phyloP scores from a whole-genome alignment of 2,113 vertebrate genomes.

The Ginglymostoma cirratum region DNA sequence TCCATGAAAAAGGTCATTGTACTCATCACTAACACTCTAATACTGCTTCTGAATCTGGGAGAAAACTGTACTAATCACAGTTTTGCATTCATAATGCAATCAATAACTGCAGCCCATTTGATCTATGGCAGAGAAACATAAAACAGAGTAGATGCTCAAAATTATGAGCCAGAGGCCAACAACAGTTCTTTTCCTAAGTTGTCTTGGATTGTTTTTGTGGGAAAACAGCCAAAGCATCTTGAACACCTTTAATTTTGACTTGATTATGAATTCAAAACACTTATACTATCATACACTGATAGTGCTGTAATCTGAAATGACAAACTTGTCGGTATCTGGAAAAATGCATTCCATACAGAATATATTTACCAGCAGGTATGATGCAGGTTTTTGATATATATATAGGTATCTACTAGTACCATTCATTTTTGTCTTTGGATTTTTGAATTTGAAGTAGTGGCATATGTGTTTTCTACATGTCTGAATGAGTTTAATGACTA shows the following conservation, averaged over 20 bases:
- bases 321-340: neutral
- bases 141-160: neutral
- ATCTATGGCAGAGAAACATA: neutral
- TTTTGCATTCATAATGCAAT: neutral
- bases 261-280: neutral
- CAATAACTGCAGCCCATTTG: neutral
- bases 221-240: neutral
- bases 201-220: neutral
- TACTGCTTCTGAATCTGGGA: neutral
- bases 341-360: neutral
- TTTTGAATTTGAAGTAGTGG: no score
- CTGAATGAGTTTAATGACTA: no score
- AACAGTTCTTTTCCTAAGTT: neutral
- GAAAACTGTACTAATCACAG: neutral
- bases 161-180: neutral
- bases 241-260: neutral
- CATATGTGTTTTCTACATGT: no score
- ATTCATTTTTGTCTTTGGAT: no score
- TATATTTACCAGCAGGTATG: neutral
- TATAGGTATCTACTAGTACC: no score
- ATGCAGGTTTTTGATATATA: no score
- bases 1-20: neutral
- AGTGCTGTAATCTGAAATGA: neutral
- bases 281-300: neutral
- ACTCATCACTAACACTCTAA: neutral